Percentiles rank a stretch among this genome's conserved stretches.
Evolutionary conservation across 2,888 invertebrate genomes (phyloP).

Genomic region (Athalia circularis): DNA sequence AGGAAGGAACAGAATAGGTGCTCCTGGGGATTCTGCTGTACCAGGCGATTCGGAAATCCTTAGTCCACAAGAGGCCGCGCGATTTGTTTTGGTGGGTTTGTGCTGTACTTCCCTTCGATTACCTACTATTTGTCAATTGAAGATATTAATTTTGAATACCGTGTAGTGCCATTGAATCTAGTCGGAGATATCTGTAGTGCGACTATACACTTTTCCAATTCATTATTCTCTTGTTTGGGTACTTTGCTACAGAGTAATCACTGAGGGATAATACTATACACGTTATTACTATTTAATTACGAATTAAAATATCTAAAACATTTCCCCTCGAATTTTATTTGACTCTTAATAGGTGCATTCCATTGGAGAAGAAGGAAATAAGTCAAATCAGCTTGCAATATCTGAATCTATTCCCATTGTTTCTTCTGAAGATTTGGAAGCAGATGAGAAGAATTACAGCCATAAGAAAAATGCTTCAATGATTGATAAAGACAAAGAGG

Average conservation of each 20-base stretch:
- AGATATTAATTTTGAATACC: background rate
- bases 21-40: conserved; percentile 59
- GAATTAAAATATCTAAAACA: background rate
- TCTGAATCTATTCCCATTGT: conserved; percentile 82
- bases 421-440: conserved; percentile 79
- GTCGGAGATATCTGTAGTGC: background rate
- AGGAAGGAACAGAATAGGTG: conserved; percentile 66
- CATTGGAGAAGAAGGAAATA: conserved; percentile 66
- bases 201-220: background rate
- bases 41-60: conserved; percentile 61
- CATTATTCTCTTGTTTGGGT: background rate
- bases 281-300: background rate
- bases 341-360: conserved; percentile 60
- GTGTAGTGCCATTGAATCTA: no score
- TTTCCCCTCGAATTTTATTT: background rate
- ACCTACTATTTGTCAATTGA: background rate
- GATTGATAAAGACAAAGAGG: conserved; percentile 68
- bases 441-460: conserved; percentile 59
- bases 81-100: conserved; percentile 67
- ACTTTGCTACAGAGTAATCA: no score
- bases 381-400: conserved; percentile 75
- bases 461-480: conserved; percentile 62
- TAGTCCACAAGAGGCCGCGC: conserved; percentile 67
- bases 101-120: background rate
- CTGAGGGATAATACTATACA: no score